These are phyloP conservation scores for Rhinogobio ventralis DNA, from an alignment of 2,797 vertebrate genomes.

Conservation along the genomic window DNA sequence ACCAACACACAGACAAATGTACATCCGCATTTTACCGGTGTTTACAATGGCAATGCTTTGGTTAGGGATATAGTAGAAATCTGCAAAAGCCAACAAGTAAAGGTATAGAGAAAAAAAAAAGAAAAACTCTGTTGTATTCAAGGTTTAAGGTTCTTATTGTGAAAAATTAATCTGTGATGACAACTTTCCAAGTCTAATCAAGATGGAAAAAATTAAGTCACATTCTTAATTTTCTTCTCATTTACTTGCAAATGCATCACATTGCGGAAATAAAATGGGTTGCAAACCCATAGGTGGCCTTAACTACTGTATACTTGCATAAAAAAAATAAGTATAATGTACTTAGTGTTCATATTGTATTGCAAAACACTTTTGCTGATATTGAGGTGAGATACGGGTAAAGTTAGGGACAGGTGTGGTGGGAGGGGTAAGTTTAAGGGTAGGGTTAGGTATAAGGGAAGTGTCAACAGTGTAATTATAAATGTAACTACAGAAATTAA, in stretches of 20 bases:
- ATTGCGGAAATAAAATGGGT: neutral
- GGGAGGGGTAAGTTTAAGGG: no score
- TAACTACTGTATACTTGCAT: no score
- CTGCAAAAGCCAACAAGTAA: neutral
- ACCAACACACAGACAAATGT: slow-evolving; percentile 17
- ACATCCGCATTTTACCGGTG: slow-evolving; percentile 26
- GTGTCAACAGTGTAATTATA: no score
- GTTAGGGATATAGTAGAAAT: neutral
- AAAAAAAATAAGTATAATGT: no score
- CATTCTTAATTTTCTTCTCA: neutral
- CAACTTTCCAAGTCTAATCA: neutral
- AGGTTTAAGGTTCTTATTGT: neutral
- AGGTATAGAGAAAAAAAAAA: neutral
- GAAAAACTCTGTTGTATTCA: neutral
- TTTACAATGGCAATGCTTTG: neutral
- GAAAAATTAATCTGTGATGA: neutral
- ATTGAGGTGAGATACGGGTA: no score
- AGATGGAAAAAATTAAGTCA: neutral
- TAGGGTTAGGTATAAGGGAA: no score
- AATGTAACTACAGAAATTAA: no score
- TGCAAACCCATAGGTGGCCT: no score
- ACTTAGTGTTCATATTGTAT: no score
- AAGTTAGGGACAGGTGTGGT: no score
- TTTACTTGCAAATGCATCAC: neutral
- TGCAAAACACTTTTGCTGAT: no score